phyloP scores from a whole-genome alignment of 1,140 invertebrate species.

The Drosophila tani region DNA sequence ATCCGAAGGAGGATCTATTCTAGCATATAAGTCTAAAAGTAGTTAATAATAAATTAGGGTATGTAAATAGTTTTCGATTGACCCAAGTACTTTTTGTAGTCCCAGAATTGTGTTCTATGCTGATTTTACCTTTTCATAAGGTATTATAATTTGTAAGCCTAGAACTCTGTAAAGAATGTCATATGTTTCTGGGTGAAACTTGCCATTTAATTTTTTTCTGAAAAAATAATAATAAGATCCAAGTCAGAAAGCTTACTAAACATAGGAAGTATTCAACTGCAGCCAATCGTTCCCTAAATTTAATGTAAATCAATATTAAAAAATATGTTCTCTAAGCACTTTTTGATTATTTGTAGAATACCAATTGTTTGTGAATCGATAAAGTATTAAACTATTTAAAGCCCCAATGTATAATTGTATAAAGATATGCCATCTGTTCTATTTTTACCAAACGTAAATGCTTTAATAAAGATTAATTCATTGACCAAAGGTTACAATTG shows the following conservation, averaged over 20 bases:
- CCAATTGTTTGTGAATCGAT: neutral
- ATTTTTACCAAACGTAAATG: neutral
- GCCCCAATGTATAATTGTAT: neutral
- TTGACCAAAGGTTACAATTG: neutral
- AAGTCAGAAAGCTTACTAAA: too few species aligned
- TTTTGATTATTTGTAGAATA: neutral
- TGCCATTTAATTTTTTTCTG: neutral
- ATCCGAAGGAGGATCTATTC: slow-evolving; percentile 42
- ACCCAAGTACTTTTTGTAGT: neutral
- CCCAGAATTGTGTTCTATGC: neutral
- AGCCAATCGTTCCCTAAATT: too few species aligned
- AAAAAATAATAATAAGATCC: too few species aligned
- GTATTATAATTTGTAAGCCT: neutral
- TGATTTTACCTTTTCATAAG: neutral
- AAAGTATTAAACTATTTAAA: neutral
- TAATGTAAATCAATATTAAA: too few species aligned
- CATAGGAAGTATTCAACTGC: too few species aligned
- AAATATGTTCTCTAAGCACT: too few species aligned
- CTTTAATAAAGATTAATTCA: slow-evolving; percentile 1
- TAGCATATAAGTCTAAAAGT: slow-evolving; percentile 1
- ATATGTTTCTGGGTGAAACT: neutral
- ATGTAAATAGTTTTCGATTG: neutral
- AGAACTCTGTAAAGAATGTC: too few species aligned
- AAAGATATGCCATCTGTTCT: neutral
- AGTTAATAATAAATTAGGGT: neutral